These are phyloP conservation scores for Pipa parva DNA, from an alignment of 2,113 vertebrate genomes.

Conservation along the genomic window DNA sequence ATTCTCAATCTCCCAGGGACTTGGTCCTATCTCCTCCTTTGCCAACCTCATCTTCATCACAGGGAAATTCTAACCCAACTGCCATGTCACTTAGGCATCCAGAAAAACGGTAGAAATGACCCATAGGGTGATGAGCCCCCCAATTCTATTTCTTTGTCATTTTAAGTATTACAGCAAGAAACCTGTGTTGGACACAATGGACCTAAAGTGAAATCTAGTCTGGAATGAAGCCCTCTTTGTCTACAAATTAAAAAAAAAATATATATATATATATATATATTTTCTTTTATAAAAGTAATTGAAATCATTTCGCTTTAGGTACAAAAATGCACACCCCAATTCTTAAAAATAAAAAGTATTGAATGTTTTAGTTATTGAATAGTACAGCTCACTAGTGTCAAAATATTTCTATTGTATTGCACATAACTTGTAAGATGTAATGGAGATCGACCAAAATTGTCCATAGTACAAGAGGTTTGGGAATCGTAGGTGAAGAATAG, in stretches of 20 bases:
- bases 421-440: not conserved
- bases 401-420: not conserved
- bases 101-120: conserved; percentile 27
- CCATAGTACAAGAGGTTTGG: not conserved
- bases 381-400: not conserved
- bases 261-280: conserved; percentile 4
- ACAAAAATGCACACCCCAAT: not conserved
- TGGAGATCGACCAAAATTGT: not conserved
- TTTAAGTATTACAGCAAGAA: not conserved
- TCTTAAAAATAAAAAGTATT: not conserved
- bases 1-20: conserved; percentile 47
- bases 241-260: not conserved
- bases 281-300: conserved; percentile 17
- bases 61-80: conserved; percentile 47
- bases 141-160: not conserved
- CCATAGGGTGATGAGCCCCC: not conserved
- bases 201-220: not conserved
- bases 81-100: conserved; percentile 45
- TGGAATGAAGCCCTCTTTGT: not conserved
- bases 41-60: conserved; percentile 62
- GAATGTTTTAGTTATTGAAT: not conserved
- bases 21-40: conserved; percentile 45
- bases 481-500: not conserved
- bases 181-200: not conserved
- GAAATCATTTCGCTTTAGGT: not conserved